These are phyloP conservation scores for Ruditapes philippinarum DNA, from an alignment of 1,140 invertebrate species.

Conservation along the genomic window DNA sequence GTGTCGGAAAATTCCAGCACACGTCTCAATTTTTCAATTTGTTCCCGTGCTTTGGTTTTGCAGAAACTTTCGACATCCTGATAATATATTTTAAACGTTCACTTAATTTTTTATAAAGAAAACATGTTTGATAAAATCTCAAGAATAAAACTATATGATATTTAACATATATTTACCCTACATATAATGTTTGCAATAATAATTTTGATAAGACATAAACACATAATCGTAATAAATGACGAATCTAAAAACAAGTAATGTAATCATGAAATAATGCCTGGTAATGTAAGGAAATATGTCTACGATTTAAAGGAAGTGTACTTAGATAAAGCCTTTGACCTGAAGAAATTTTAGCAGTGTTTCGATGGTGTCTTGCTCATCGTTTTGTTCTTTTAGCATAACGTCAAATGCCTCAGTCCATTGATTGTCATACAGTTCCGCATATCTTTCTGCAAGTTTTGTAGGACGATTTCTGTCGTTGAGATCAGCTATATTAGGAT, in stretches of 20 bases:
- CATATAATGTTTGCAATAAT: too few species aligned
- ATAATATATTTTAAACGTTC: too few species aligned
- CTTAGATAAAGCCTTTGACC: too few species aligned
- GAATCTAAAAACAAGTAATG: not conserved
- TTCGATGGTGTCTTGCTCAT: not conserved
- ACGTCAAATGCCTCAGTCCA: not conserved
- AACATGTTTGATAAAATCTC: too few species aligned
- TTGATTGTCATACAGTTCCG: not conserved
- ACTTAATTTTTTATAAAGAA: too few species aligned
- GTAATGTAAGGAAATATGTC: too few species aligned
- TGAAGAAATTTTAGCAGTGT: not conserved
- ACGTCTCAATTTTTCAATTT: not conserved
- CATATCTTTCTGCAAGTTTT: slow-evolving; percentile 13
- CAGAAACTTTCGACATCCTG: not conserved
- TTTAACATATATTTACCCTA: too few species aligned
- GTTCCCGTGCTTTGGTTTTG: not conserved
- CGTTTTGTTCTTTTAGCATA: not conserved
- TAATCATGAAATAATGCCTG: too few species aligned
- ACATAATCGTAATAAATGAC: not conserved
- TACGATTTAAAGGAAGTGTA: too few species aligned
- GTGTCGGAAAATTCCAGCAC: not conserved
- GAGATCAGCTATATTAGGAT: slow-evolving; percentile 20
- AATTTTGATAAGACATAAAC: not conserved
- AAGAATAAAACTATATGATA: not conserved
- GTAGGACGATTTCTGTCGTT: slow-evolving; percentile 1